Evolutionary conservation across 2,797 vertebrate genomes (phyloP).

Genomic region (Enteromius treurensis): DNA sequence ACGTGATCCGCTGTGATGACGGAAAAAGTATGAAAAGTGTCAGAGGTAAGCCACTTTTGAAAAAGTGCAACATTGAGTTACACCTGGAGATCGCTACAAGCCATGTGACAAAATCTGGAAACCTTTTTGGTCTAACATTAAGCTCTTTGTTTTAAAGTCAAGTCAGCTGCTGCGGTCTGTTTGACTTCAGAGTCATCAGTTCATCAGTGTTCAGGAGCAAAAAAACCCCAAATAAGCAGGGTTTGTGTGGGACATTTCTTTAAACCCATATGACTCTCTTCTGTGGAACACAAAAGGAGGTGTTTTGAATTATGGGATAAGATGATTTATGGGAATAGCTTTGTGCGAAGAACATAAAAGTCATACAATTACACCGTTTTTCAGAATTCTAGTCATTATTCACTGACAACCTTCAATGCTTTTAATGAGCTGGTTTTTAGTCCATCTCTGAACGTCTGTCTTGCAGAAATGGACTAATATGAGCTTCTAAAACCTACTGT

Average conservation of each 20-base stretch:
- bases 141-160: conserved; percentile 5
- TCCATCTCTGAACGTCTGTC: no score
- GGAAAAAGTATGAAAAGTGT: neutral
- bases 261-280: neutral
- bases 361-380: neutral
- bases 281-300: neutral
- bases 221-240: neutral
- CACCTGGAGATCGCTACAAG: neutral
- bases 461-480: no score
- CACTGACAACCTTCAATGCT: neutral
- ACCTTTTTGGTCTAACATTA: neutral
- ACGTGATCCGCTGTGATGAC: neutral
- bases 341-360: neutral
- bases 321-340: neutral
- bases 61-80: neutral
- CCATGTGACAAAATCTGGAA: neutral
- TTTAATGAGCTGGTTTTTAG: no score
- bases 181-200: neutral
- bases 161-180: neutral
- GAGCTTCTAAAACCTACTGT: no score
- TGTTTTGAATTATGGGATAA: neutral
- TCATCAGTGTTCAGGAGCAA: neutral
- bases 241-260: neutral
- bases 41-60: neutral
- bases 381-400: neutral